Evolutionary conservation across 2,113 vertebrate genomes (phyloP).

Genomic region (Macrotis lagotis): DNA sequence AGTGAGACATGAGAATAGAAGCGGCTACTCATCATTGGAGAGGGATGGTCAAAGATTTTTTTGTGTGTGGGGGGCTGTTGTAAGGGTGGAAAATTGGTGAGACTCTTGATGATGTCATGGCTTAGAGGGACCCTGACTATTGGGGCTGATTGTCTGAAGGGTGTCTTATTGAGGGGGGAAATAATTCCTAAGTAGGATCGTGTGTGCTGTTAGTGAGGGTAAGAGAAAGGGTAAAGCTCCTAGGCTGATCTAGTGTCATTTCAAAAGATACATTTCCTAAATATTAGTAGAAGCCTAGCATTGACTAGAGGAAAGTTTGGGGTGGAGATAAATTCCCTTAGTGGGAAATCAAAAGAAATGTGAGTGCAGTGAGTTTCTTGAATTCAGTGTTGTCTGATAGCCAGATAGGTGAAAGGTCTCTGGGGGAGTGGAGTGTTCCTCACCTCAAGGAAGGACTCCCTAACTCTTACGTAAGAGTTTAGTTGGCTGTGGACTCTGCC

Average conservation of each 20-base stretch:
- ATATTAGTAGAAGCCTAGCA: background rate
- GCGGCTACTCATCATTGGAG: background rate
- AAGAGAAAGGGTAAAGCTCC: background rate
- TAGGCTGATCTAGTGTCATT: background rate
- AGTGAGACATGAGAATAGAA: background rate
- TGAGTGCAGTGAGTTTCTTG: background rate
- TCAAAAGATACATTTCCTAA: background rate
- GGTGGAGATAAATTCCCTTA: background rate
- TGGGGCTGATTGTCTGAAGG: background rate
- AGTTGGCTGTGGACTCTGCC: slow-evolving; percentile 61
- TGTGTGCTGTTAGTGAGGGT: background rate
- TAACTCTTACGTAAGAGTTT: background rate
- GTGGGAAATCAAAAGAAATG: background rate
- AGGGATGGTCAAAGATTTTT: background rate
- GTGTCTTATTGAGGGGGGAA: background rate
- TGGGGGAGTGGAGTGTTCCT: background rate
- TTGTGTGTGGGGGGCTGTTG: background rate
- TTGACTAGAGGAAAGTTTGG: background rate
- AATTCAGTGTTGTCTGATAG: background rate
- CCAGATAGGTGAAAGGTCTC: background rate
- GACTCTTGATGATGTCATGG: background rate
- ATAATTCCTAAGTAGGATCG: background rate
- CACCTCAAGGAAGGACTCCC: background rate
- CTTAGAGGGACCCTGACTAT: background rate
- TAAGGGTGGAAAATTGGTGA: background rate